Evolutionary conservation across 2,888 invertebrate genomes (phyloP), one percentile per base, ranked within the genome.

Genomic region (Drosophila testacea): DNA sequence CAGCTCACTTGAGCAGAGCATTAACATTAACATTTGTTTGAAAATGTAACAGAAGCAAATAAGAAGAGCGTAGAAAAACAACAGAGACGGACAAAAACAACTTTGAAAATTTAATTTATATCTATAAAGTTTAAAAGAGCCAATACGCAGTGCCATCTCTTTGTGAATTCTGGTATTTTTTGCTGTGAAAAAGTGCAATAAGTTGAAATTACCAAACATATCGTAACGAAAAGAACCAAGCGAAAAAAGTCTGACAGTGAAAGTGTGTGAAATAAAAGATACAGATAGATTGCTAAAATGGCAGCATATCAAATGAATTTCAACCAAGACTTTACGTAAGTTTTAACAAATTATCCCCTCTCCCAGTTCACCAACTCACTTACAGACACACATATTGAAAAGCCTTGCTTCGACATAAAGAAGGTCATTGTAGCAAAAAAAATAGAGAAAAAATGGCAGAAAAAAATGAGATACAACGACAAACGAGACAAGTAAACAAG

Each of bases 281-380:
- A 63, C 44, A 71, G 64, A 50, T 65, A 67, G 60, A 66, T 69
- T 69, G 60, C 56, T 75, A 70, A 71, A 77, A 90, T 90, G 90
- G 79, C 73, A 76, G 80, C 77, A 79, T 90, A 90, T 75, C 88
- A 83, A 76, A 89, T 90, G 74, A 90, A 87, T 75, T 90, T 88
- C 71, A 90, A 90, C 73, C 89, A 90, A 83, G 89, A 90, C 70
- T 90, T 90, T 89, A 90, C 88, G 89, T 90, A 89, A 90, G 89
- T 90, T 62, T 51, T 30, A 73, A 70, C 57, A 70, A 72, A 73
- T 68, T 69, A 28, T 46, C 9, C 48, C 39, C 50, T 38, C 47
- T 38, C 46, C 39, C 56, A 10, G 10, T 28, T 32, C 11, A n/a
- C n/a, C 44, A 51, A n/a, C 6, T 16, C 42, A 50, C 27, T n/a